Percentiles rank a stretch among this genome's conserved stretches.
Conservation (phyloP, 2,888 invertebrate genomes). For the Rhorus exstirpatorius region DNA sequence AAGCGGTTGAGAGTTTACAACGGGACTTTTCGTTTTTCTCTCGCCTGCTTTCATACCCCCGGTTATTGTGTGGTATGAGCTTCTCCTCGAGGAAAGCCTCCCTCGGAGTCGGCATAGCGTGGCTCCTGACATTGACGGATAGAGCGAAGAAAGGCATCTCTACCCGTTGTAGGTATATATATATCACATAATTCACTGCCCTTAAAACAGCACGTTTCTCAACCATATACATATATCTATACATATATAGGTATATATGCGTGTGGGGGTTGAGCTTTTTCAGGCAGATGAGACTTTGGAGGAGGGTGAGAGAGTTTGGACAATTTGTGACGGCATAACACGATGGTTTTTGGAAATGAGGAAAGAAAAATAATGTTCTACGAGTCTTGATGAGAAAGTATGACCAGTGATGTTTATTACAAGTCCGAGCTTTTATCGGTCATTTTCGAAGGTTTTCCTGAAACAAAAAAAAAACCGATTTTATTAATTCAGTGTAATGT, state of each 20-base stretch:
- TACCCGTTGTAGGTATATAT: conserved; percentile 74
- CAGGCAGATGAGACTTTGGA: too few relatives aligned
- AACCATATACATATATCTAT: neutral
- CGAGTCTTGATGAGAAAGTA: too few relatives aligned
- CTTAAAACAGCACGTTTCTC: conserved; percentile 63
- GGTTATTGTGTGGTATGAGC: conserved; percentile 39
- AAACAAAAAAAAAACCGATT: too few relatives aligned
- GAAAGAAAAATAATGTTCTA: too few relatives aligned
- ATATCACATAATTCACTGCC: conserved; percentile 83
- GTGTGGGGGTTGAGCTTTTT: neutral
- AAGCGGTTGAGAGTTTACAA: conserved; percentile 52
- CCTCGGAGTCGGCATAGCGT: conserved; percentile 63
- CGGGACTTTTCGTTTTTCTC: conserved; percentile 44
- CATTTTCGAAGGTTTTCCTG: too few relatives aligned
- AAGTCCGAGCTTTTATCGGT: too few relatives aligned
- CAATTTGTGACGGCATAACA: too few relatives aligned
- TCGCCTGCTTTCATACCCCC: conserved; percentile 19
- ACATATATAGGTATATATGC: neutral
- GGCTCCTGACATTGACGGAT: conserved; percentile 83
- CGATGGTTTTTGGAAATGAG: too few relatives aligned
- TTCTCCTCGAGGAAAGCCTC: conserved; percentile 3
- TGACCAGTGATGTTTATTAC: too few relatives aligned
- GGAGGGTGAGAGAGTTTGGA: too few relatives aligned
- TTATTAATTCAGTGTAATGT: too few relatives aligned
- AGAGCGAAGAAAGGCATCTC: conserved; percentile 80